Base-by-base conservation (phyloP, 1,140 invertebrate species). In the Anastrepha ludens region DNA sequence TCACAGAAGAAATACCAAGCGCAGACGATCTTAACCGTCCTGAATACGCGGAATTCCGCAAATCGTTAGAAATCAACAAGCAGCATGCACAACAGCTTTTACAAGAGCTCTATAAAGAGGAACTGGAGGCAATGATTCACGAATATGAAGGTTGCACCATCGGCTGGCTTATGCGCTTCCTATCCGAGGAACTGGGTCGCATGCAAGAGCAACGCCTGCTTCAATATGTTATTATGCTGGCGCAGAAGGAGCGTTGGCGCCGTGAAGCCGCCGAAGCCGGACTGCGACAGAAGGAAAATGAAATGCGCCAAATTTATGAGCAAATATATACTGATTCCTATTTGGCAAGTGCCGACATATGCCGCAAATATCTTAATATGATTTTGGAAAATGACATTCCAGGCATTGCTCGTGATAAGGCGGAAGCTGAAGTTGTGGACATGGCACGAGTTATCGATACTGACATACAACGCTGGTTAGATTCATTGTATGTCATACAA, bases 181-280 rank as follows among this genome's bases (percentile, higher is more conserved):
- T 93, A 0, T 87, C 89, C 88, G 96, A 97, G 91, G 96, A 97
- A 94, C 92, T 97, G 89, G 91, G 94, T 58, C 94, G 96, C 55
- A 91, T 97, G 8, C 92, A 96, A 86, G 96, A 96, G 87, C 96
- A 97, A 91, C 93, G 95, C 2, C 94, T 94, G 88, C 94, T 96
- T 6, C 96, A 97, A 89, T 95, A 95, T 13, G 95, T 96, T 89
- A 94, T 95, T 39, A 94, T 97, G 89, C 88, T 96, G 59, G 95
- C 95, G 1, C 96, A 97, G 90, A 92, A 95, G 88, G 95, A 96
- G 89, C 93, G 96, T 70, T 93, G 94, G 88, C 94, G 94, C 78
- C 93, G 95, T 39, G 96, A 97, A 92, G 96, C 96, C 0, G 94
- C 94, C 87, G 96, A 96, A 92, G 95, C 95, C 67, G 96, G 96